Conservation (phyloP, 1,140 invertebrate genomes). For the Homalodisca vitripennis region DNA sequence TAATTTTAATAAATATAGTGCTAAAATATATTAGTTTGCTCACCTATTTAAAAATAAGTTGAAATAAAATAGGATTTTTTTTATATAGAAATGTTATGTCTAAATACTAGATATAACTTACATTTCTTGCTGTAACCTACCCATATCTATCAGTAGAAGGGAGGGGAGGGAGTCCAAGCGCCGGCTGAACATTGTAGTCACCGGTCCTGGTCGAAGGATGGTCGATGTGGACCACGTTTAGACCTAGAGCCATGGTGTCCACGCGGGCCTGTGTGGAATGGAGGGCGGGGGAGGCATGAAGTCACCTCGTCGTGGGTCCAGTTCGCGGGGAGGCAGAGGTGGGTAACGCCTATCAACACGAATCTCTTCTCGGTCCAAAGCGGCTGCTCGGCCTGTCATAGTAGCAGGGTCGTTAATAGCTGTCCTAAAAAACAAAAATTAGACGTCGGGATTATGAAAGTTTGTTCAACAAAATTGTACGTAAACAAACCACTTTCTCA, state of each 20-base stretch:
- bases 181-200: conserved; percentile 79
- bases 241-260: conserved; percentile 49
- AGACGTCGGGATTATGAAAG: too few relatives aligned
- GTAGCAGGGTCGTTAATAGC: conserved; percentile 77
- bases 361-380: conserved; percentile 76
- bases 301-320: conserved; percentile 58
- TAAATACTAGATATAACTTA: too few relatives aligned
- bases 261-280: conserved; percentile 37
- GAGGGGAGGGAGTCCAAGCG: conserved; percentile 73
- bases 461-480: too few relatives aligned
- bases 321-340: conserved; percentile 58
- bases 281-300: conserved; percentile 48
- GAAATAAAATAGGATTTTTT: too few relatives aligned
- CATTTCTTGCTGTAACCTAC: too few relatives aligned
- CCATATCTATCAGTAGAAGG: conserved; percentile 54
- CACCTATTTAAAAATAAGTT: too few relatives aligned
- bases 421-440: conserved; percentile 68
- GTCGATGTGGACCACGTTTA: too few relatives aligned
- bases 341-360: conserved; percentile 75
- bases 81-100: too few relatives aligned
- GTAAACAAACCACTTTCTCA: too few relatives aligned
- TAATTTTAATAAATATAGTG: too few relatives aligned
- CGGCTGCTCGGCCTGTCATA: conserved; percentile 63
- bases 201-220: conserved; percentile 54
- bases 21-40: too few relatives aligned